Conservation (phyloP, 2,888 invertebrate genomes). For the Drosophila aldrichi region DNA sequence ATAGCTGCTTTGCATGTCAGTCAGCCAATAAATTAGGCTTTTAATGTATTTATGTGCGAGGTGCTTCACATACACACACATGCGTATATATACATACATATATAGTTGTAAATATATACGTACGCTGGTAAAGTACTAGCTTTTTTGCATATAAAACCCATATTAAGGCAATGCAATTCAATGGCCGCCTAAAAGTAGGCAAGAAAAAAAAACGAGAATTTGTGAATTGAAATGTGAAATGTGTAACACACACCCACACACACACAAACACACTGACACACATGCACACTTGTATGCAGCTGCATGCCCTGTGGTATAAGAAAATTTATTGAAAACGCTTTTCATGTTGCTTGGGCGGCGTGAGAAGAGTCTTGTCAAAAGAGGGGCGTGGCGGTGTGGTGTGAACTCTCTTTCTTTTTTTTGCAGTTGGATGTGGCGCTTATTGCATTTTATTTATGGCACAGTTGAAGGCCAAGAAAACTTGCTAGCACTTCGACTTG, state of each 20-base stretch:
- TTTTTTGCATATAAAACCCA: slow-evolving; percentile 63
- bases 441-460: slow-evolving; percentile 72
- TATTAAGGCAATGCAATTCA: slow-evolving; percentile 64
- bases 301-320: slow-evolving; percentile 28
- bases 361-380: slow-evolving; percentile 1
- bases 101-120: neutral
- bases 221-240: slow-evolving; percentile 59
- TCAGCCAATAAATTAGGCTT: slow-evolving; percentile 43
- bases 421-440: slow-evolving; percentile 24
- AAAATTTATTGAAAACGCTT: slow-evolving; percentile 63
- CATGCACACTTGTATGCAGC: neutral
- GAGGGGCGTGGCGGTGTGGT: slow-evolving; percentile 6
- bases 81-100: neutral
- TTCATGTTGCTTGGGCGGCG: slow-evolving; percentile 5
- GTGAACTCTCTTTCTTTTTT: too few species aligned
- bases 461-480: slow-evolving; percentile 66
- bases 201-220: slow-evolving; percentile 38
- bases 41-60: slow-evolving; percentile 18
- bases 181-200: slow-evolving; percentile 58
- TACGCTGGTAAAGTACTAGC: slow-evolving; percentile 11
- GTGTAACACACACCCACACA: slow-evolving; percentile 9
- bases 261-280: neutral
- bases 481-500: slow-evolving; percentile 49
- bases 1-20: slow-evolving; percentile 29
- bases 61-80: neutral